phyloP scores from a whole-genome alignment of 2,797 vertebrate species.

The Heteromormyrus szaboi region DNA sequence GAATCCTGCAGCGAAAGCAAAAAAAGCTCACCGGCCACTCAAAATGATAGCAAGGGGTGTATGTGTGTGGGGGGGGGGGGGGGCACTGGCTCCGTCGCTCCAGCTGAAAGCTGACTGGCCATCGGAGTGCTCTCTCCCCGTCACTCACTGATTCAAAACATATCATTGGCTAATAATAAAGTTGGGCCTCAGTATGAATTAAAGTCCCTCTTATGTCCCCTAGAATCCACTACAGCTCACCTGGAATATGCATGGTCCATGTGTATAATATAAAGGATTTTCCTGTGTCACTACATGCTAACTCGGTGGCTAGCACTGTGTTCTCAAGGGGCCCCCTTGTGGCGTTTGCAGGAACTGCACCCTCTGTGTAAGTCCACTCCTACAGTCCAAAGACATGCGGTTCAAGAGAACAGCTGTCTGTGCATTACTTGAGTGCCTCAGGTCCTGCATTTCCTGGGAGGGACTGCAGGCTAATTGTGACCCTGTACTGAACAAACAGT shows the following conservation, averaged over 20 bases:
- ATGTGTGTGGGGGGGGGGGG: background rate
- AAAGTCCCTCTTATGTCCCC: background rate
- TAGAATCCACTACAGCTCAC: background rate
- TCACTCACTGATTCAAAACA: background rate
- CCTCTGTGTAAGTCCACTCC: background rate
- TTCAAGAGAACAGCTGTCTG: background rate
- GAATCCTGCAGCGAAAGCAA: slow-evolving; percentile 69
- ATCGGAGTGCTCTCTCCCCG: background rate
- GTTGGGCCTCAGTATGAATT: background rate
- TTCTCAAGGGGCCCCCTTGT: background rate
- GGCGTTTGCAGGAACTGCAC: background rate
- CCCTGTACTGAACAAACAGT: background rate
- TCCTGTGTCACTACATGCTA: background rate
- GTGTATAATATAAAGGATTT: background rate
- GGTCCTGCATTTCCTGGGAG: background rate
- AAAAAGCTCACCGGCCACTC: background rate
- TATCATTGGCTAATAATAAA: background rate
- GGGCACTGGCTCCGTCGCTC: background rate
- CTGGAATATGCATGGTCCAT: background rate
- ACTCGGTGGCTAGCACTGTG: background rate
- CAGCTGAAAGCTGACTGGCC: background rate
- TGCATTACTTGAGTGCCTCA: background rate
- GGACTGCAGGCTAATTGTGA: background rate
- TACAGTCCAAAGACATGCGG: background rate
- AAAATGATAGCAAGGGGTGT: background rate